Percentiles rank a stretch among this genome's conserved stretches.
phyloP scores from a whole-genome alignment of 2,113 vertebrate species.

The human region DNA sequence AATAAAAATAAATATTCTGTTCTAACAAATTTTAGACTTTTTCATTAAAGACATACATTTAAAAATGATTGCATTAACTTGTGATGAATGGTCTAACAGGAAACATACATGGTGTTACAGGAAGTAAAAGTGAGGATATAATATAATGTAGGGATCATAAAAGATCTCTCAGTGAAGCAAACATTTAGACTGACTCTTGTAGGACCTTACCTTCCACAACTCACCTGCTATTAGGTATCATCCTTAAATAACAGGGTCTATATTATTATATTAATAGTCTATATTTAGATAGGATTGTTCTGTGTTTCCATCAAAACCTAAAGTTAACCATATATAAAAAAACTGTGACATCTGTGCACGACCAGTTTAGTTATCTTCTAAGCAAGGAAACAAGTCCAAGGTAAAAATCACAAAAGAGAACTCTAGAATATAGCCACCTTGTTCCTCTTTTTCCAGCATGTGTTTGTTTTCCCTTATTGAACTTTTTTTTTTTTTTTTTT shows the following conservation, averaged over 20 bases:
- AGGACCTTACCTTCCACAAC: not conserved
- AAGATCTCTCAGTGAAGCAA: not conserved
- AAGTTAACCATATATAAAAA: not conserved
- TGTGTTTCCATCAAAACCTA: not conserved
- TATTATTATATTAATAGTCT: not conserved
- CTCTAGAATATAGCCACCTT: not conserved
- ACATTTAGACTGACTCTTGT: not conserved
- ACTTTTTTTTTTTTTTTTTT: too few species aligned
- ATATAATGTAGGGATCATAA: not conserved
- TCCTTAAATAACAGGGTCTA: not conserved
- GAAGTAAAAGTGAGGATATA: not conserved
- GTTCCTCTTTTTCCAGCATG: not conserved
- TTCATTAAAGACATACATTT: not conserved
- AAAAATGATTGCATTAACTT: not conserved
- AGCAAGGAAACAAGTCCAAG: not conserved
- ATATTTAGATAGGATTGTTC: not conserved
- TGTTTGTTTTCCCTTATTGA: not conserved
- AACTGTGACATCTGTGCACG: not conserved
- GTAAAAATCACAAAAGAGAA: not conserved
- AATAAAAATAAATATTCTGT: not conserved
- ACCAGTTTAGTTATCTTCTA: not conserved
- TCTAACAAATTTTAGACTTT: not conserved
- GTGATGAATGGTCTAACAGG: not conserved
- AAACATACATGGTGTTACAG: not conserved
- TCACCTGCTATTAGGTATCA: not conserved